Evolutionary conservation across 2,888 invertebrate species (phyloP), one percentile per base, ranked within the genome.

Genomic region (Xylocampa areola): DNA sequence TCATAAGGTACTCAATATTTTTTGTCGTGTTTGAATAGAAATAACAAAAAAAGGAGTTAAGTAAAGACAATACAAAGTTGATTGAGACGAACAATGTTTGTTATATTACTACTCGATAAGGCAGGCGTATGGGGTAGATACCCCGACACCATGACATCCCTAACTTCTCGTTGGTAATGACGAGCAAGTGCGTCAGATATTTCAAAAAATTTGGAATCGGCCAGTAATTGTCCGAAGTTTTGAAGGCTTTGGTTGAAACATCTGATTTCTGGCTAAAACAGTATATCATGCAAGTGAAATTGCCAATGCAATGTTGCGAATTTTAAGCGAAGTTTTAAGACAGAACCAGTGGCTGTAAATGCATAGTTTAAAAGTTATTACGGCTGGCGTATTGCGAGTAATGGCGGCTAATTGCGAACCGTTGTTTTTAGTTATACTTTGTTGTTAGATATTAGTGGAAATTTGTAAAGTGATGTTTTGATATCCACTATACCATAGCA

Each of bases 311-410:
- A 21, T 21, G 21, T 23, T 2, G 23, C 37, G 37, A 37, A 23
- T 37, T 23, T 23, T 13, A 5, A 37, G 37, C 37, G 36, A 23
- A 37, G 37, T 37, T 37, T 23, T 13, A 14, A 13, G 13, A 23
- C 13, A 5, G 23, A 37, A 11, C 19, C 5, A 36, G 23, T 37
- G 37, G 23, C 23, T 37, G 23, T 2, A 11, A 37, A 37, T 23
- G 37, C 13, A 23, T 23, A 37, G 21, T 37, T 36, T 11, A 2
- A 36, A 1, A 36, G 21, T 21, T 11, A 23, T 21, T 21, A 13
- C 23, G 13, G n/a, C 37, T 23, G 4, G 37, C 13, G 21, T 23
- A 21, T 19, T 21, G 23, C 13, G 7, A 10, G 10, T 7, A 14
- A 23, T 11, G 23, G 11, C 13, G 7, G n/a, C 11, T 36, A 36